Evolutionary conservation across 2,113 vertebrate species (phyloP).

Genomic region (Craseonycteris thonglongyai): DNA sequence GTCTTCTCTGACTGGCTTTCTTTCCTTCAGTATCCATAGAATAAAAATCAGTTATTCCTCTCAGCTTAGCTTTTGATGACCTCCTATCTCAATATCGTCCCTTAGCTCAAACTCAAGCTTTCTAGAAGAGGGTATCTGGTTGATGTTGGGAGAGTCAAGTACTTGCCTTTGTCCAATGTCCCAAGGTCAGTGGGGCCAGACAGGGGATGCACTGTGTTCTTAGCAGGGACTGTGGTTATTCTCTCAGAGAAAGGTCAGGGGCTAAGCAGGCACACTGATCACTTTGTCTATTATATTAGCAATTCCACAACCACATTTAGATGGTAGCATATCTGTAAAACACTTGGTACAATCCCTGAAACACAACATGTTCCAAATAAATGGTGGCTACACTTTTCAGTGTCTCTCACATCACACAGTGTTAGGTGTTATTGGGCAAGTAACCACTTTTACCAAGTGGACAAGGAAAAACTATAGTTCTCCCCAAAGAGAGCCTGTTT

Average conservation of each 20-base stretch:
- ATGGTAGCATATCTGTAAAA: not conserved
- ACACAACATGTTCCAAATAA: not conserved
- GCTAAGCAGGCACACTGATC: not conserved
- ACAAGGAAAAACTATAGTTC: not conserved
- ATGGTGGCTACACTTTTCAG: not conserved
- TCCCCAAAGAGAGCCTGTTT: not conserved
- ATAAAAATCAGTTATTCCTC: not conserved
- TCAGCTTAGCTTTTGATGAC: not conserved
- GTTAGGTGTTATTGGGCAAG: not conserved
- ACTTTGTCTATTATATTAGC: not conserved
- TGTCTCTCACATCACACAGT: not conserved
- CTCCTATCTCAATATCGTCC: not conserved
- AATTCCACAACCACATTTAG: not conserved
- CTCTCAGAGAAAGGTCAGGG: not conserved
- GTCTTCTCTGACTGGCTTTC: not conserved
- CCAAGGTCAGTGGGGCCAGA: not conserved
- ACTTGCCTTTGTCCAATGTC: not conserved
- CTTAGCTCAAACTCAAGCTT: not conserved
- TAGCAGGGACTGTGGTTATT: not conserved
- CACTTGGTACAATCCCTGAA: not conserved
- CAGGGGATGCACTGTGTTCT: not conserved
- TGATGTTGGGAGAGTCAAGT: not conserved
- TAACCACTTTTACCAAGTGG: not conserved
- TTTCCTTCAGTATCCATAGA: not conserved
- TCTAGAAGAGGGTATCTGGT: not conserved